These are phyloP conservation scores for Gopherus evgoodei DNA, from an alignment of 2,113 vertebrate genomes.

Conservation along the genomic window DNA sequence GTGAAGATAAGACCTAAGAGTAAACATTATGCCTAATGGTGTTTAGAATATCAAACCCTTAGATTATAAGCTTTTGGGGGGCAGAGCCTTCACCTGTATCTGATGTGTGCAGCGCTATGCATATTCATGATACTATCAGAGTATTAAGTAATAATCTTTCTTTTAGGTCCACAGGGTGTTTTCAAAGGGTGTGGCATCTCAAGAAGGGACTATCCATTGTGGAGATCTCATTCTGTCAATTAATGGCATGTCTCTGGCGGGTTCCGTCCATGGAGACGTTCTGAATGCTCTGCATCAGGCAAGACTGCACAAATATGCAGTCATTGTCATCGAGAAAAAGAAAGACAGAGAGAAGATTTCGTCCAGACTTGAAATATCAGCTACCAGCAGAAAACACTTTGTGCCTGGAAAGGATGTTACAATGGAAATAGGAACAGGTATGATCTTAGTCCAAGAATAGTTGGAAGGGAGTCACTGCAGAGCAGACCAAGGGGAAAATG, in stretches of 20 bases:
- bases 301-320: constrained; percentile 79
- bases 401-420: constrained; percentile 65
- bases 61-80: not conserved
- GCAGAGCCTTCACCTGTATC: not conserved
- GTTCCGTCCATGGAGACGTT: constrained; percentile 87
- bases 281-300: constrained; percentile 89
- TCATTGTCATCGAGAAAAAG: constrained; percentile 86
- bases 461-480: constrained; percentile 54
- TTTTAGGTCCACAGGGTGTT: constrained; percentile 94
- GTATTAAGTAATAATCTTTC: not conserved
- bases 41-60: not conserved
- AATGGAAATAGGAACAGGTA: constrained; percentile 81
- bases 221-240: constrained; percentile 91
- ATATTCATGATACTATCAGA: not conserved
- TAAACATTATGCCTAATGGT: not conserved
- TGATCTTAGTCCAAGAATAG: constrained; percentile 34
- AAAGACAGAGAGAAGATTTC: constrained; percentile 59
- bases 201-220: constrained; percentile 88
- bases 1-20: not conserved
- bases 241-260: constrained; percentile 85
- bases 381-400: constrained; percentile 59
- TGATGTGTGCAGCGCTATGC: accelerated
- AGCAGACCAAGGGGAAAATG: constrained; percentile 29
- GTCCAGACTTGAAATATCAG: constrained; percentile 65
- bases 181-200: constrained; percentile 87